Evolutionary conservation across 2,888 invertebrate genomes (phyloP).

Genomic region (Epiblema foenella): DNA sequence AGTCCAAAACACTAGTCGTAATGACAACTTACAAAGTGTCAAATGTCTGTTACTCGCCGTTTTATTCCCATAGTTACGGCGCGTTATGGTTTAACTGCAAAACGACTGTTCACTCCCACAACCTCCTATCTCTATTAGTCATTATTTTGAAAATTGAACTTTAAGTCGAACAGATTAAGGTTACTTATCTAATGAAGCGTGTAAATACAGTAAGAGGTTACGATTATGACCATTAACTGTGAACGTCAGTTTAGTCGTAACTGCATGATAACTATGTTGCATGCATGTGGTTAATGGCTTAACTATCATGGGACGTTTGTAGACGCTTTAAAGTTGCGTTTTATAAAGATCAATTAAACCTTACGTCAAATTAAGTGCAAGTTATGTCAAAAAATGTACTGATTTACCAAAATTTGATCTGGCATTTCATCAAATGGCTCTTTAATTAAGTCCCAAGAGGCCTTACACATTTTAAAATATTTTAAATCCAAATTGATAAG

Average conservation of each 20-base stretch:
- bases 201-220: background rate
- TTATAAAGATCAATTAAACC: too few relatives aligned
- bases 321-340: background rate
- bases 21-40: constrained; percentile 41
- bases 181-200: background rate
- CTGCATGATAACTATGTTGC: constrained; percentile 27
- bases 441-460: too few relatives aligned
- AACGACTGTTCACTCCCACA: constrained; percentile 1
- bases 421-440: too few relatives aligned
- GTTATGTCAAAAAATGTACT: too few relatives aligned
- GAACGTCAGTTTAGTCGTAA: constrained; percentile 26
- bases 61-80: constrained; percentile 34
- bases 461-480: too few relatives aligned
- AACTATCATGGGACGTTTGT: constrained; percentile 25
- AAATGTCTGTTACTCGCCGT: constrained; percentile 24
- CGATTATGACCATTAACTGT: background rate
- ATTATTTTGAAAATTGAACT: background rate
- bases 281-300: constrained; percentile 20
- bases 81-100: constrained; percentile 40
- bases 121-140: background rate
- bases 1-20: constrained; percentile 5
- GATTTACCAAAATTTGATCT: too few relatives aligned
- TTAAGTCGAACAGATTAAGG: background rate
- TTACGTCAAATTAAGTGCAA: too few relatives aligned
- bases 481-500: too few relatives aligned